These are phyloP conservation scores for Pycnonotus jocosus DNA, from an alignment of 2,113 vertebrate species.

Conservation along the genomic window DNA sequence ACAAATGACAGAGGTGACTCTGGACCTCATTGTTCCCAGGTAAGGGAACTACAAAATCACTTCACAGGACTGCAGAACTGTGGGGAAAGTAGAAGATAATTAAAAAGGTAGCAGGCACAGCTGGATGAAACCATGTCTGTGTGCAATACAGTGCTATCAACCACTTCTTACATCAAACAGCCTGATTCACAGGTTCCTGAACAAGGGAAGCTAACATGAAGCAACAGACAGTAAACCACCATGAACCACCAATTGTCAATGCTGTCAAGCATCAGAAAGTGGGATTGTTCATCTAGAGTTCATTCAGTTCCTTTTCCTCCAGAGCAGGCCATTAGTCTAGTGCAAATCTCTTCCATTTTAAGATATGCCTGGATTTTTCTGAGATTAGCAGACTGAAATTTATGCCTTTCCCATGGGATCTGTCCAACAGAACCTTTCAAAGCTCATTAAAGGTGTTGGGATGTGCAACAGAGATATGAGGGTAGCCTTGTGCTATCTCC, in stretches of 20 bases:
- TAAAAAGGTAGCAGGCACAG: neutral
- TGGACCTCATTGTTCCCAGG: neutral
- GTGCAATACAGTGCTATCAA: neutral
- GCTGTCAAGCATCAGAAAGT: neutral
- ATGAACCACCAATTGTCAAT: neutral
- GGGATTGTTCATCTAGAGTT: neutral
- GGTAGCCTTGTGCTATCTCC: neutral
- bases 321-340: neutral
- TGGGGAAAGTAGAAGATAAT: neutral
- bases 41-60: neutral
- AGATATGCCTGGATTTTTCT: neutral
- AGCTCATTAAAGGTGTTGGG: neutral
- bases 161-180: neutral
- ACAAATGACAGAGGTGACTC: neutral
- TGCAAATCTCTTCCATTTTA: neutral
- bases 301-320: neutral
- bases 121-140: neutral
- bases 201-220: neutral
- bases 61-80: neutral
- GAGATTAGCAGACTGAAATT: neutral
- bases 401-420: accelerated
- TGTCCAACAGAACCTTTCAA: neutral
- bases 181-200: neutral
- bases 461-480: neutral
- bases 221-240: neutral